Conservation (phyloP, 2,888 invertebrate species). For the Pammene fasciana region DNA sequence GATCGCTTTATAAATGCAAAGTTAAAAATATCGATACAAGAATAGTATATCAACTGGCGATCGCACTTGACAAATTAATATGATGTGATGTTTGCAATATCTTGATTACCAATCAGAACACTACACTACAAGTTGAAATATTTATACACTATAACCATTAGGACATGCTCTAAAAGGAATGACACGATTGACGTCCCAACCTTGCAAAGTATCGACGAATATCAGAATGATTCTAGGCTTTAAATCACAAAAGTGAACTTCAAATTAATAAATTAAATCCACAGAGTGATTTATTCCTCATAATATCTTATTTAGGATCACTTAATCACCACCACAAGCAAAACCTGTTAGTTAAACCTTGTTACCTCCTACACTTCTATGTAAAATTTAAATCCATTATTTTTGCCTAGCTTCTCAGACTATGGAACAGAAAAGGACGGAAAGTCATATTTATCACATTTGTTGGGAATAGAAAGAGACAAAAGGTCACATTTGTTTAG, state of each 20-base stretch:
- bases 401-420: slow-evolving; percentile 23
- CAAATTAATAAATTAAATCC: slow-evolving; percentile 11
- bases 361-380: slow-evolving; percentile 32
- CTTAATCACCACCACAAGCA: slow-evolving; percentile 25
- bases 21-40: background rate
- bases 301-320: slow-evolving; percentile 21
- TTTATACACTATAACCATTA: too few species aligned
- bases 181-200: too few species aligned
- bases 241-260: slow-evolving; percentile 8
- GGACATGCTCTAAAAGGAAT: too few species aligned
- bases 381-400: slow-evolving; percentile 22
- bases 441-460: slow-evolving; percentile 8
- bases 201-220: background rate
- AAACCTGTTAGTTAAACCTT: slow-evolving; percentile 36
- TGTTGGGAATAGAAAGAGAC: slow-evolving; percentile 21
- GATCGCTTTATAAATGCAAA: too few species aligned
- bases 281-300: slow-evolving; percentile 22
- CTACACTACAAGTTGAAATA: too few species aligned
- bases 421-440: slow-evolving; percentile 22
- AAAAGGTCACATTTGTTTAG: slow-evolving; percentile 42
- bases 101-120: too few species aligned
- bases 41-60: too few species aligned
- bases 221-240: background rate
- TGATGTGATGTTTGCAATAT: too few species aligned
- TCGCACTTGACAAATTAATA: too few species aligned